Evolutionary conservation across 2,797 vertebrate genomes (phyloP), one percentile per base, ranked within the genome.

Genomic region (Sebastiscus albofasciatus): DNA sequence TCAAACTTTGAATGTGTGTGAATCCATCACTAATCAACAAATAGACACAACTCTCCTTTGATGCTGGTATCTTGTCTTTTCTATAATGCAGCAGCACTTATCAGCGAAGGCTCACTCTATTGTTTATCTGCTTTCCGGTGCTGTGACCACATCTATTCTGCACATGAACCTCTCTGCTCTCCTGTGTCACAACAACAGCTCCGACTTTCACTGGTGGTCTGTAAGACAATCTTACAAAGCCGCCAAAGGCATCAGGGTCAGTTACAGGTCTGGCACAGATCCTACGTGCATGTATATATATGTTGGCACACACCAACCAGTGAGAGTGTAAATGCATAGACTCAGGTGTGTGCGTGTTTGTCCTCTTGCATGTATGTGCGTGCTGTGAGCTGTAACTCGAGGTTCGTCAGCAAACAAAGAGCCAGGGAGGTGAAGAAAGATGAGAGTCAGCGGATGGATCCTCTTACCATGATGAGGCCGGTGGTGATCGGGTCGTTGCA

Each of bases 401-500:
- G 85, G 69, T 84, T 75, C 39, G 79, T 82, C 67, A 24, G 65
- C 70, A 81, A 64, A 89, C 81, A 90, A 90, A 89, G 87, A 79
- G 52, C 22, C 58, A 6, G 56, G 18, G 64, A 72, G 83, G 79
- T 79, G 88, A 73, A 42, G 82, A 90, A 72, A 85, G 87, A 84
- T 24, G 74, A 66, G 33, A 36, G 58, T 65, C 74, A 22, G 68
- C 8, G 2, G 71, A 69, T 26, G 59, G 78, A 81, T 85, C 71
- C 52, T 58, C 97, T 97, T 94, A 99, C 98, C 98, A 99, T 99
- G 94, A 99, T 97, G 86, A 99, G 96, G 70, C 98, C 98, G 42
- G 98, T 99, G 94, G 96, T 97, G 96, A 99, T 99, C 20, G 97
- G 97, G 92, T 99, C 98, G 0, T 96, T 97, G 92, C 98, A 99